phyloP scores from a whole-genome alignment of 1,140 invertebrate species.

The Ptiloglossa arizonensis region DNA sequence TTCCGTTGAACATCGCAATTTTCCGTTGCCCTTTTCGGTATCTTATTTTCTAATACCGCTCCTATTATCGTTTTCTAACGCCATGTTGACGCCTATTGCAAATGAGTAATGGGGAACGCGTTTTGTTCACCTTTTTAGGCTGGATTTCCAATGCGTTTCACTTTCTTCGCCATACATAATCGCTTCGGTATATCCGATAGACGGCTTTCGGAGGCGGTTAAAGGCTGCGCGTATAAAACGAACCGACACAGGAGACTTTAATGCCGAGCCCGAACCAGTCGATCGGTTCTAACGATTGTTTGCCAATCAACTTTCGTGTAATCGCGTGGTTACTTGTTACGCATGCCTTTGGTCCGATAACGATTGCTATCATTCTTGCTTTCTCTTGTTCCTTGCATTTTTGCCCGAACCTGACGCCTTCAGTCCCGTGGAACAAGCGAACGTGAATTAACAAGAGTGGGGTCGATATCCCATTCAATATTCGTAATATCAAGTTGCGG shows the following conservation, averaged over 20 bases:
- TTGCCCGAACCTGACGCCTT: not conserved
- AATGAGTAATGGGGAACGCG: slow-evolving; percentile 18
- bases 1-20: not conserved
- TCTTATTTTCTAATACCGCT: not conserved
- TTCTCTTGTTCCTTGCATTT: slow-evolving; percentile 26
- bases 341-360: slow-evolving; percentile 44
- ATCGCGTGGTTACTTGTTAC: slow-evolving; percentile 53
- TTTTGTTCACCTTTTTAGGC: slow-evolving; percentile 41
- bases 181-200: slow-evolving; percentile 12
- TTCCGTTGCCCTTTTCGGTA: not conserved
- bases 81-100: not conserved
- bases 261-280: slow-evolving; percentile 22
- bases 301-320: slow-evolving; percentile 52
- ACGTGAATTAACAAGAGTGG: too few relatives aligned
- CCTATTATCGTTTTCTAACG: slow-evolving; percentile 12
- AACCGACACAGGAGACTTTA: slow-evolving; percentile 24
- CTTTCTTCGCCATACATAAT: slow-evolving; percentile 45
- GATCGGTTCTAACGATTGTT: slow-evolving; percentile 53
- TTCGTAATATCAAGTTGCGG: too few relatives aligned
- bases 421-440: too few relatives aligned
- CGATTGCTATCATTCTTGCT: slow-evolving; percentile 53
- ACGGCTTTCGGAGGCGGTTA: slow-evolving; percentile 10
- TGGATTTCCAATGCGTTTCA: slow-evolving; percentile 49
- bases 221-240: slow-evolving; percentile 24
- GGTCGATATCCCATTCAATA: too few relatives aligned